A percentile compares a stretch with the other conserved stretches of the same genome.
Conservation (phyloP, 2,113 vertebrate genomes). For the Oncorhynchus keta region DNA sequence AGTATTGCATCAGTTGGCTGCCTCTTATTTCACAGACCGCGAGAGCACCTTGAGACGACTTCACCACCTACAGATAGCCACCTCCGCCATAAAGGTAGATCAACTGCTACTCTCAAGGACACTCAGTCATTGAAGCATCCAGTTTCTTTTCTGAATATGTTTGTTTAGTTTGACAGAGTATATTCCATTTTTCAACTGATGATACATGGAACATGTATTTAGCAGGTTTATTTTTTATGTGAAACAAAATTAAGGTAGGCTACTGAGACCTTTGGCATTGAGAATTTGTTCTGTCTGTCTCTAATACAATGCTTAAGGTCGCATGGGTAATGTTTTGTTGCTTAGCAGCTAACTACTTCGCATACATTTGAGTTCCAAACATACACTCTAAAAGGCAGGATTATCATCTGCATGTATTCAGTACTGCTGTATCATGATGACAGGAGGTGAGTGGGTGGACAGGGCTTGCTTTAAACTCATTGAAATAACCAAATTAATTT, state of each 20-base stretch:
- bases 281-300: neutral
- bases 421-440: neutral
- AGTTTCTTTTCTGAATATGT: neutral
- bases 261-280: neutral
- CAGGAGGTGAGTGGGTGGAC: conserved; percentile 6
- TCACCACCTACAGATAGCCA: conserved; percentile 97
- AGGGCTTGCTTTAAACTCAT: neutral
- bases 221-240: neutral
- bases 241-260: no score
- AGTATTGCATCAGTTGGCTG: conserved; percentile 93
- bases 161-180: neutral
- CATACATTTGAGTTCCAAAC: neutral
- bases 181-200: neutral
- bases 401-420: neutral
- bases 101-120: neutral
- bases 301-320: neutral
- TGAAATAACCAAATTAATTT: neutral
- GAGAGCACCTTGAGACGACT: conserved; percentile 92
- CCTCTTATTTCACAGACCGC: conserved; percentile 96
- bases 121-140: neutral
- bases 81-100: conserved; percentile 92
- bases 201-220: neutral
- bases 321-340: neutral
- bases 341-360: neutral
- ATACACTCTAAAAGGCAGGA: neutral